Conservation (phyloP, 2,113 vertebrate genomes). For the Acrocephalus kingi region DNA sequence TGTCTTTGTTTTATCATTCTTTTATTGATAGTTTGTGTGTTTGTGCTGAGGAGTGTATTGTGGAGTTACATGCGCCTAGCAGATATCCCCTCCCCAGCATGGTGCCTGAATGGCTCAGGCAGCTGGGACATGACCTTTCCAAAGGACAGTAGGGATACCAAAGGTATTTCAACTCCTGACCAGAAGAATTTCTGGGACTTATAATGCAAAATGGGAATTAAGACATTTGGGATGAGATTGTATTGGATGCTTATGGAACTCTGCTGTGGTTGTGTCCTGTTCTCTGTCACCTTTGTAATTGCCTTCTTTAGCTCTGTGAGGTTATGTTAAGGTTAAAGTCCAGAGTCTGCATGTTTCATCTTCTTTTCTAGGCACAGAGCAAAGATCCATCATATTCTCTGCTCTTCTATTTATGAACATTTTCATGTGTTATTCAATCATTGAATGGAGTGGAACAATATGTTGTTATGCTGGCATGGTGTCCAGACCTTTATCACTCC, state of each 20-base stretch:
- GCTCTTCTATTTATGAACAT: background rate
- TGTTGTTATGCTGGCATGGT: accelerated
- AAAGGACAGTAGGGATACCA: background rate
- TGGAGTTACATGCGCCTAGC: background rate
- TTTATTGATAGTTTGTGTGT: background rate
- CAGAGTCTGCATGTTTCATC: background rate
- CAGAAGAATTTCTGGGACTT: background rate
- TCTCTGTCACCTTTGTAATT: background rate
- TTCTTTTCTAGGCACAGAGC: background rate
- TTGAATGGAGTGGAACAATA: accelerated
- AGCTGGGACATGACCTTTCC: background rate
- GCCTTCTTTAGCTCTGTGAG: background rate
- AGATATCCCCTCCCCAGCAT: background rate
- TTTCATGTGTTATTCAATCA: background rate
- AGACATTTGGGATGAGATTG: background rate
- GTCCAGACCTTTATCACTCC: background rate
- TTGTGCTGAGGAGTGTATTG: background rate
- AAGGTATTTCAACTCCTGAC: background rate
- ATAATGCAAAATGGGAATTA: background rate
- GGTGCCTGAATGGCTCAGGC: background rate
- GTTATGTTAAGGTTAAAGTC: background rate
- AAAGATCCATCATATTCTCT: background rate
- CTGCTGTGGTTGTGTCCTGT: background rate
- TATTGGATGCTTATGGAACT: background rate
- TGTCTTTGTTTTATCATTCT: background rate